These are phyloP conservation scores for Halyomorpha halys DNA, from an alignment of 1,140 invertebrate species.

Conservation along the genomic window DNA sequence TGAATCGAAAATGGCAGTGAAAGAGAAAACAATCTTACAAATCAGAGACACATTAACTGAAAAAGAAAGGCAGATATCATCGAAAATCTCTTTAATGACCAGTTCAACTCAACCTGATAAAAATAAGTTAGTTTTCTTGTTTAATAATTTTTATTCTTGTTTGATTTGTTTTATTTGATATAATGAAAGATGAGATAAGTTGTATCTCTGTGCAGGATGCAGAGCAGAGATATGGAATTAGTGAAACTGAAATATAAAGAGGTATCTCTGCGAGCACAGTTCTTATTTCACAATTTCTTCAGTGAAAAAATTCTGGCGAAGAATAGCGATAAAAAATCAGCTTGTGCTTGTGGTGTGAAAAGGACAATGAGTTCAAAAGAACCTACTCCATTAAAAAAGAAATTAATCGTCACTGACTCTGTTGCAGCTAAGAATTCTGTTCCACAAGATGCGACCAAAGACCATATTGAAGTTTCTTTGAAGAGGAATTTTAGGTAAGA, in stretches of 20 bases:
- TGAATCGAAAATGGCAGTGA: constrained; percentile 12
- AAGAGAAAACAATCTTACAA: constrained; percentile 5
- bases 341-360: too few relatives aligned
- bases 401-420: too few relatives aligned
- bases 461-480: background rate
- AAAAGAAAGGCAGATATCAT: constrained; percentile 17
- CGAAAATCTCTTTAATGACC: constrained; percentile 9
- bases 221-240: constrained; percentile 14
- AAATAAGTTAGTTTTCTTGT: constrained; percentile 19
- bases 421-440: background rate
- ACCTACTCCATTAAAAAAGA: too few relatives aligned
- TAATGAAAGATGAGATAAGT: too few relatives aligned
- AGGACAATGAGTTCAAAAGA: too few relatives aligned
- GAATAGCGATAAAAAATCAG: background rate
- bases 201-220: background rate
- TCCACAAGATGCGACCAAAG: background rate
- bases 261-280: constrained; percentile 11
- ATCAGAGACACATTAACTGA: constrained; percentile 19
- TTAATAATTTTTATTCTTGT: background rate
- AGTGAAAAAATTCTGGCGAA: background rate
- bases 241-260: constrained; percentile 19
- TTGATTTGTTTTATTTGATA: background rate
- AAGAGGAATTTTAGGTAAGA: constrained; percentile 3
- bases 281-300: constrained; percentile 7
- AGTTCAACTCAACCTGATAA: constrained; percentile 8